These are phyloP conservation scores for Penaeus vannamei DNA, from an alignment of 1,140 invertebrate genomes.

Conservation along the genomic window DNA sequence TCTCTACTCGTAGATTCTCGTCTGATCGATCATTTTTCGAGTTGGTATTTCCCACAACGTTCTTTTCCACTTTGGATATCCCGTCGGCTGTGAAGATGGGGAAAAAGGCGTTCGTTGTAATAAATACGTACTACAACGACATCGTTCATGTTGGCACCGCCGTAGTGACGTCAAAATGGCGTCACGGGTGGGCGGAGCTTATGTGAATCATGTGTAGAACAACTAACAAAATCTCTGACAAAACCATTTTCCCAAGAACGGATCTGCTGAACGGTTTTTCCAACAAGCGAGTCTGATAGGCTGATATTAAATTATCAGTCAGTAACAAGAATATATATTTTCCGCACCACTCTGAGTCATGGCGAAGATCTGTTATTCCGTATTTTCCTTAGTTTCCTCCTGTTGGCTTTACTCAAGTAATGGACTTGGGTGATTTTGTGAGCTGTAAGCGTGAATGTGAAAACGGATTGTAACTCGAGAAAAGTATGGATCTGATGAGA, in stretches of 20 bases:
- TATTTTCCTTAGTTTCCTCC: no score
- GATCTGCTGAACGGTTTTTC: conserved; percentile 4
- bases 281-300: neutral
- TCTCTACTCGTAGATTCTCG: neutral
- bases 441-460: no score
- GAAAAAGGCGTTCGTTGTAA: neutral
- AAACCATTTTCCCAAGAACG: conserved; percentile 40
- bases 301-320: neutral
- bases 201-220: conserved; percentile 57
- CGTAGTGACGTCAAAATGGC: conserved; percentile 49
- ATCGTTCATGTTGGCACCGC: conserved; percentile 35
- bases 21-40: neutral
- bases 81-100: neutral
- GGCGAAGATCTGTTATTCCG: no score
- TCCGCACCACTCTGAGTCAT: no score
- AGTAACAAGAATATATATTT: no score
- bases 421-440: no score
- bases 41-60: neutral
- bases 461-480: no score
- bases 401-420: no score
- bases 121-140: neutral
- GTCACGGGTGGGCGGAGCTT: conserved; percentile 51
- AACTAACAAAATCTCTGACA: conserved; percentile 23
- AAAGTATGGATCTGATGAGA: no score
- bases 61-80: neutral